Evolutionary conservation across 2,888 invertebrate genomes (phyloP).

Genomic region (Julus scandinavius): DNA sequence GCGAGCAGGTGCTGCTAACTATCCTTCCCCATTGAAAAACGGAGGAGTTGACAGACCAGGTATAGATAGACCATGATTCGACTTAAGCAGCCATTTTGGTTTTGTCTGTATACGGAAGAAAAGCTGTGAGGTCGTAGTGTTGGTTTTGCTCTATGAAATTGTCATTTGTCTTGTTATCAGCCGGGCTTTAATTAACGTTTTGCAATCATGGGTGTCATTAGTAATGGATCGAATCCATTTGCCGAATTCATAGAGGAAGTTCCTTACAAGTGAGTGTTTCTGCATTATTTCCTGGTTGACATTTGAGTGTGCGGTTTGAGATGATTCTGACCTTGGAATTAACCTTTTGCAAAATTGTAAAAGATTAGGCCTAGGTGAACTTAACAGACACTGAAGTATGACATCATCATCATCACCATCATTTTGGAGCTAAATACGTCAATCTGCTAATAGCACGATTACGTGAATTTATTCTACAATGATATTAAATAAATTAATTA

Average conservation of each 20-base stretch:
- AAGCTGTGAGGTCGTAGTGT: neutral
- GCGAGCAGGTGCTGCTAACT: no score
- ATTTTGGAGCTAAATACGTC: no score
- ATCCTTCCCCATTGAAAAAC: no score
- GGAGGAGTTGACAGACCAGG: no score
- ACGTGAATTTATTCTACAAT: no score
- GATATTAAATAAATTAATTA: no score
- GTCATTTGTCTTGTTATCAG: neutral
- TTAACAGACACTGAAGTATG: no score
- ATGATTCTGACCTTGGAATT: neutral
- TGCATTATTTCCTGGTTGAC: neutral
- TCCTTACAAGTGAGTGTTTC: conserved; percentile 40
- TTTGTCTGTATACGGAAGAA: neutral
- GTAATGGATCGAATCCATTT: conserved; percentile 51
- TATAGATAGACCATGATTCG: no score
- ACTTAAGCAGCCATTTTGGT: neutral
- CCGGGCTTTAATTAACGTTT: neutral
- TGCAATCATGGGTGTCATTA: conserved; percentile 55
- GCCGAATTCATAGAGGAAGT: conserved; percentile 50
- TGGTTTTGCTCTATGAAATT: neutral
- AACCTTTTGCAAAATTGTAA: neutral
- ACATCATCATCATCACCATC: no score
- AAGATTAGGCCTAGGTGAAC: neutral
- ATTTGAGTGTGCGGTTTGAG: neutral
- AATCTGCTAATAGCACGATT: no score